phyloP scores from a whole-genome alignment of 2,113 vertebrate genomes.

The Boulengeromyrus knoepffleri region DNA sequence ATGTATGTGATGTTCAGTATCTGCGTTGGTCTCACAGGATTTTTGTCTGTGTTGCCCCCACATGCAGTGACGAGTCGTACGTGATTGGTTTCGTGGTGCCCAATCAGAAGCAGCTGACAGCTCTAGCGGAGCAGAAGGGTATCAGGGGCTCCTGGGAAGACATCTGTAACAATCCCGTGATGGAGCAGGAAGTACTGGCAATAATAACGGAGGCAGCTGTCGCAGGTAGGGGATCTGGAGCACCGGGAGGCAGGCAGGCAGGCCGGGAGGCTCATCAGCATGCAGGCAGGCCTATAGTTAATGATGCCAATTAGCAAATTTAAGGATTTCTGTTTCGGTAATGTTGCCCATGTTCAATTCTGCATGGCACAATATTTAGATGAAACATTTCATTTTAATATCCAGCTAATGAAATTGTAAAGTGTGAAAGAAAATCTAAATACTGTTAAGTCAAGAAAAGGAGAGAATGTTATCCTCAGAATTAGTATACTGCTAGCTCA shows the following conservation, averaged over 20 bases:
- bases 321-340: background rate
- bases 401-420: background rate
- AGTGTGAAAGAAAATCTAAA: background rate
- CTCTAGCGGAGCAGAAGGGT: constrained; percentile 70
- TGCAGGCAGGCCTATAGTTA: background rate
- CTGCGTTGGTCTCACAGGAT: background rate
- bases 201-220: constrained; percentile 80
- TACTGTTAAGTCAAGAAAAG: background rate
- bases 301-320: background rate
- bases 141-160: constrained; percentile 81
- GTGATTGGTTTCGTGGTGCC: constrained; percentile 96
- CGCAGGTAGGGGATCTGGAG: constrained; percentile 60
- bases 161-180: constrained; percentile 76
- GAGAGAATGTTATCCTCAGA: background rate
- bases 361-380: background rate
- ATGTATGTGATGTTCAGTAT: background rate
- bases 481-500: background rate
- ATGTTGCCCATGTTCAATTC: background rate
- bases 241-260: background rate
- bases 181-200: constrained; percentile 84
- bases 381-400: background rate
- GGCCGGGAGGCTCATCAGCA: background rate
- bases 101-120: constrained; percentile 85
- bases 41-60: background rate
- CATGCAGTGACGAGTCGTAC: constrained; percentile 84